These are phyloP conservation scores for Porites divaricata DNA, from an alignment of 92 coral and sea anemone species.

Conservation along the genomic window DNA sequence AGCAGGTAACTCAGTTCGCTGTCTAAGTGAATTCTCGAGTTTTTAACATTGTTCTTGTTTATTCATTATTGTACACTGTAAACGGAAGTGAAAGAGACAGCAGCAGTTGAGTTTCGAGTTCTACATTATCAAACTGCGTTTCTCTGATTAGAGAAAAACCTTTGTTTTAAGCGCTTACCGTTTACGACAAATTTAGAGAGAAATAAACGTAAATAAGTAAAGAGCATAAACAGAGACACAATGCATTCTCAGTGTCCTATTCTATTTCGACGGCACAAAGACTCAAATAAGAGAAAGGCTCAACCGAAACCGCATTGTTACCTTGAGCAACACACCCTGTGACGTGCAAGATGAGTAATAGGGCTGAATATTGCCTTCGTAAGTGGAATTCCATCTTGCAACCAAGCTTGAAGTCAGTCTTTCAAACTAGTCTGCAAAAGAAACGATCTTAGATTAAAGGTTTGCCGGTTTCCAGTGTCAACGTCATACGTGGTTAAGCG, in stretches of 20 bases:
- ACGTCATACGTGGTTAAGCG: conserved; percentile 12
- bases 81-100: not conserved
- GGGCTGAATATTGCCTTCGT: conserved; percentile 3
- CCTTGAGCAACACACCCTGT: conserved; percentile 31
- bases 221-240: conserved; percentile 12
- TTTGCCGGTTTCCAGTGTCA: not conserved
- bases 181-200: not conserved
- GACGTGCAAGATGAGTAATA: conserved; percentile 1
- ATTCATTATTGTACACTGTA: too few relatives aligned
- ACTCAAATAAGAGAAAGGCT: not conserved
- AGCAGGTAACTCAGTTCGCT: too few relatives aligned
- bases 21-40: too few relatives aligned
- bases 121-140: not conserved
- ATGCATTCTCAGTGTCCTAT: not conserved
- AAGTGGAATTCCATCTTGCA: conserved; percentile 13
- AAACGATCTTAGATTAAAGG: not conserved
- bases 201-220: conserved; percentile 6
- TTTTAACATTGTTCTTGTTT: too few relatives aligned
- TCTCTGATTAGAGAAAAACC: not conserved
- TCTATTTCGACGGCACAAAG: not conserved
- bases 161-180: not conserved
- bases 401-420: not conserved
- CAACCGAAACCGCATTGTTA: conserved; percentile 21
- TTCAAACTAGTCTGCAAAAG: conserved; percentile 25
- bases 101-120: not conserved